These are phyloP conservation scores for Avahi laniger DNA, from an alignment of 2,797 vertebrate species.

Conservation along the genomic window DNA sequence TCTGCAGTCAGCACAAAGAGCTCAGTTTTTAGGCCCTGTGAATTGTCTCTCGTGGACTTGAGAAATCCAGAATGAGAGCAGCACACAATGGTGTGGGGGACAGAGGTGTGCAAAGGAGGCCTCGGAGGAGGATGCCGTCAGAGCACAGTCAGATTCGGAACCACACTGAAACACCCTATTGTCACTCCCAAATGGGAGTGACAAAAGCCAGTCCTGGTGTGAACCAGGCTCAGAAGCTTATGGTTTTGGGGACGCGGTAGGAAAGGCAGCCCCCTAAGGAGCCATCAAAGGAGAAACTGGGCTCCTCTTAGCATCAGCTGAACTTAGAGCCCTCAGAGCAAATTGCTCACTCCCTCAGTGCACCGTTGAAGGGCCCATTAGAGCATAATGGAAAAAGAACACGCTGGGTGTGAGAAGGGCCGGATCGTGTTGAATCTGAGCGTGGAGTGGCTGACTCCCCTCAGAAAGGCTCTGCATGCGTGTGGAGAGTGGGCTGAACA, in stretches of 20 bases:
- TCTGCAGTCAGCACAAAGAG: not conserved
- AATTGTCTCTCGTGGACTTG: not conserved
- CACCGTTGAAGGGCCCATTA: constrained; percentile 60
- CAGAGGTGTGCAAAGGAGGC: not conserved
- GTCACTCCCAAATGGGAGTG: not conserved
- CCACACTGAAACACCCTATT: not conserved
- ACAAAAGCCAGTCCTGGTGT: not conserved
- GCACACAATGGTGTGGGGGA: not conserved
- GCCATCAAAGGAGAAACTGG: constrained; percentile 64
- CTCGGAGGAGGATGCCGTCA: not conserved
- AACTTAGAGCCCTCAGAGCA: constrained; percentile 46
- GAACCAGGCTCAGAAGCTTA: not conserved
- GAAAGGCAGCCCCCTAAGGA: constrained; percentile 28
- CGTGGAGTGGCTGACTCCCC: constrained; percentile 34
- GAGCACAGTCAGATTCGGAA: not conserved
- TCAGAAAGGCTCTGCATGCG: constrained; percentile 45
- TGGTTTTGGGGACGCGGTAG: not conserved
- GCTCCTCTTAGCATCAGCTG: constrained; percentile 18
- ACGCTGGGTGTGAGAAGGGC: constrained; percentile 64
- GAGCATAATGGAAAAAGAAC: constrained; percentile 58
- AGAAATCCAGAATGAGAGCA: not conserved
- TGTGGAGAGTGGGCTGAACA: constrained; percentile 59
- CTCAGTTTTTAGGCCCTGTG: not conserved
- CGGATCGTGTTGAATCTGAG: constrained; percentile 45
- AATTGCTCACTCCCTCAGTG: constrained; percentile 62